Evolutionary conservation across 2,888 invertebrate species (phyloP).

Genomic region (Psylliodes chrysocephalus): DNA sequence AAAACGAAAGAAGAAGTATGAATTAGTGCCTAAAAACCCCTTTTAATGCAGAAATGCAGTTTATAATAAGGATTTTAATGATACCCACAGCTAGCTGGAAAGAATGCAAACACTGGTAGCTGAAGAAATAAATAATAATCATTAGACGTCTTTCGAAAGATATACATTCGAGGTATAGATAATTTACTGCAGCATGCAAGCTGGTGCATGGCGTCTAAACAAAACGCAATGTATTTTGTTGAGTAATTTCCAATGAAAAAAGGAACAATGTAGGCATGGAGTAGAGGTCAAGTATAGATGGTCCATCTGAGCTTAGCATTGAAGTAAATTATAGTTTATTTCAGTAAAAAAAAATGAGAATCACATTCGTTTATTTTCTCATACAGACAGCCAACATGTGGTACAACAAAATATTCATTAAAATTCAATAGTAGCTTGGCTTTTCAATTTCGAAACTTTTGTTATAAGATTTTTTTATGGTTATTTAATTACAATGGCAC

Average conservation of each 20-base stretch:
- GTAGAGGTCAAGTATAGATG: neutral
- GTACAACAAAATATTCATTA: too few relatives aligned
- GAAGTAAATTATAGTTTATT: neutral
- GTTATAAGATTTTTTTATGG: too few relatives aligned
- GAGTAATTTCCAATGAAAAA: neutral
- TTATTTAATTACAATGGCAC: too few relatives aligned
- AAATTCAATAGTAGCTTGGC: too few relatives aligned
- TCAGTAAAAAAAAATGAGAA: neutral
- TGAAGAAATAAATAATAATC: constrained; percentile 24
- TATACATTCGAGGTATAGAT: constrained; percentile 6
- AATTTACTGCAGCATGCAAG: constrained; percentile 17
- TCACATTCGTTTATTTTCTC: neutral
- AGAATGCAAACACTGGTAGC: constrained; percentile 28
- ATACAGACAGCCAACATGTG: too few relatives aligned
- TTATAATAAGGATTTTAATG: constrained; percentile 24
- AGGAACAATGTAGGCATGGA: neutral
- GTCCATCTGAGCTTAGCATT: neutral
- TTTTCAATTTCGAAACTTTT: too few relatives aligned
- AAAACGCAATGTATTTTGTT: neutral
- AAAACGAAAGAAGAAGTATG: constrained; percentile 4
- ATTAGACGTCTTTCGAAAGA: constrained; percentile 12
- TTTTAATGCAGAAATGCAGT: constrained; percentile 10
- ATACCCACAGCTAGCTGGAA: constrained; percentile 7
- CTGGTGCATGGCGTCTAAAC: neutral
- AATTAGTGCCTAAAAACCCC: constrained; percentile 15